Evolutionary conservation across 2,113 vertebrate genomes (phyloP), one percentile per base, ranked within the genome.

Genomic region (Camarhynchus parvulus): DNA sequence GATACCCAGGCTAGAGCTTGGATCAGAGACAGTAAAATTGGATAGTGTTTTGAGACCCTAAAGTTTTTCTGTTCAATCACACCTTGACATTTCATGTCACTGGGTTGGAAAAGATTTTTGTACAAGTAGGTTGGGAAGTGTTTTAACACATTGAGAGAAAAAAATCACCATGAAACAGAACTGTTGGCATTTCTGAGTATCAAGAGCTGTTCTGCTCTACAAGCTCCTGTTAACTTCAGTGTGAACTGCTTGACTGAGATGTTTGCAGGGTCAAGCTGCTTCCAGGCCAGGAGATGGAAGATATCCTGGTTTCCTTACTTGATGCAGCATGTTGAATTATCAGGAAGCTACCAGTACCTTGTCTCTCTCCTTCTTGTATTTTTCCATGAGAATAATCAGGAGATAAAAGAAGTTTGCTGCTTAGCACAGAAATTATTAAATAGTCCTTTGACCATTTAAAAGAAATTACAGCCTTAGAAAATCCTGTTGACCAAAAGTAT

Each of bases 1-100:
- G 94, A 94, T 93, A 94, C 73, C 30, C 39, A 53, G 69, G 69
- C 80, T 92, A 52, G 44, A 81, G 37, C 58, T 92, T 87, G 76
- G 37, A 64, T 89, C 77, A 76, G 68, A 81, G 73, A 73, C 49
- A 68, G 25, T 96, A 89, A 90, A 95, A 96, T 9, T 62, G 76
- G 93, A 84, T 92, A 92, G 64, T 0, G 0, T 76, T 95, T 82
- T 87, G 83, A 93, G 80, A 89, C 56, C 47, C 31, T 84, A 28
- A 78, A 90, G 64, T 42, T 96, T 69, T 90, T 84, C 69, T 92
- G 41, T 85, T 96, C 82, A 64, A 21, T 81, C 46, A 42, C 61
- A 49, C 75, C 76, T 92, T 82, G 63, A 68, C 37, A 21, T 79
- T 90, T 49, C 37, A 16, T 2, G 3, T 81, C 89, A 68, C 58